A percentile compares a stretch with the other conserved stretches of the same genome.
Conservation (phyloP, 1,140 invertebrate genomes). For the Nephila pilipes region DNA sequence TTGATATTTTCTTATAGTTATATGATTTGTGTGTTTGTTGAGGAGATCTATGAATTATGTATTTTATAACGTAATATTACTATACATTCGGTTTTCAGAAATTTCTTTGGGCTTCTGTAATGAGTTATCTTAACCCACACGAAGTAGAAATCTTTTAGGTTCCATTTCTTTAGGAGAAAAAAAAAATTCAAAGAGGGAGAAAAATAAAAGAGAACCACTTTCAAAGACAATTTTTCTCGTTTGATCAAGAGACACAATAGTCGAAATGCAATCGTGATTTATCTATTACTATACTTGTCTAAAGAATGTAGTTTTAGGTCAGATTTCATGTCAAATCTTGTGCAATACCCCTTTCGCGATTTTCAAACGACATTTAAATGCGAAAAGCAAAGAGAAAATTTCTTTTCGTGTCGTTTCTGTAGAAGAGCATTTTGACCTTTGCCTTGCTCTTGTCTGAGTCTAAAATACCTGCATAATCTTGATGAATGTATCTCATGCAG, state of each 20-base stretch:
- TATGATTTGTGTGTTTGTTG: too few species aligned
- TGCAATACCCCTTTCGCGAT: not conserved
- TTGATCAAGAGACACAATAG: not conserved
- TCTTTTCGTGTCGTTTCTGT: not conserved
- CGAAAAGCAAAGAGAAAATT: not conserved
- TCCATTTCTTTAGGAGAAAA: too few species aligned
- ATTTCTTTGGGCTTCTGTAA: too few species aligned
- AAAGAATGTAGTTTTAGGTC: constrained; percentile 9
- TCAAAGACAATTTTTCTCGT: not conserved
- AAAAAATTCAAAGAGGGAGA: too few species aligned
- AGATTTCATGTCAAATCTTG: not conserved
- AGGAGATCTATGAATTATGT: too few species aligned
- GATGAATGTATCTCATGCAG: not conserved
- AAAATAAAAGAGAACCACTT: too few species aligned
- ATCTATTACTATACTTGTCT: not conserved
- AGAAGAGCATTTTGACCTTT: not conserved
- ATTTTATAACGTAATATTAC: too few species aligned
- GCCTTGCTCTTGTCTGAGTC: constrained; percentile 13
- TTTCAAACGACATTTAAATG: constrained; percentile 1
- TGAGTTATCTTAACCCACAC: too few species aligned
- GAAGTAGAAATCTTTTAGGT: too few species aligned
- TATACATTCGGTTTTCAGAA: too few species aligned
- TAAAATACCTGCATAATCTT: not conserved
- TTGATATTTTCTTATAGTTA: too few species aligned
- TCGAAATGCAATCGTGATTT: not conserved